phyloP scores from a whole-genome alignment of 2,888 invertebrate species.

The Proisotoma minuta region DNA sequence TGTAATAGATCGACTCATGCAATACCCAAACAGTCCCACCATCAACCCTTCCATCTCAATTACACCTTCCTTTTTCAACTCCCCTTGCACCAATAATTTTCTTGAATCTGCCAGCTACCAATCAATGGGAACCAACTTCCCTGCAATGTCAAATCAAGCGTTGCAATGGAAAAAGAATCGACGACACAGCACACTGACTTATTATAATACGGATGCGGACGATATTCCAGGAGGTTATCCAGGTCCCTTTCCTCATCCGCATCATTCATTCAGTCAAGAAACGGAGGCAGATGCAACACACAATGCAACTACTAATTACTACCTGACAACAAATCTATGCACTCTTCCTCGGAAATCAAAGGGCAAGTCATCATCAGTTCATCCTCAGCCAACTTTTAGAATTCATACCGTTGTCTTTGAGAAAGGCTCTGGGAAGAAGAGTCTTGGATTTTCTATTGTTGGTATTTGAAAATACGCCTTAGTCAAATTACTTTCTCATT shows the following conservation, averaged over 20 bases:
- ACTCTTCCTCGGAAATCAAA: conserved; percentile 44
- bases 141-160: conserved; percentile 7
- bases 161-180: conserved; percentile 24
- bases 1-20: not conserved
- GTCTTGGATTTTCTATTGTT: conserved; percentile 76
- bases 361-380: conserved; percentile 3
- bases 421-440: conserved; percentile 78
- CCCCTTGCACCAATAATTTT: conserved; percentile 7
- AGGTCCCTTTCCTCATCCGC: conserved; percentile 23
- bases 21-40: not conserved
- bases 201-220: conserved; percentile 46
- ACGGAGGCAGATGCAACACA: conserved; percentile 6
- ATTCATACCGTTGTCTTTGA: conserved; percentile 51
- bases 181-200: conserved; percentile 40
- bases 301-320: conserved; percentile 39
- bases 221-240: conserved; percentile 35
- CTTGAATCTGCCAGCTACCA: not conserved
- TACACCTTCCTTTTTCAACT: conserved; percentile 12
- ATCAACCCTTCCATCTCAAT: conserved; percentile 15
- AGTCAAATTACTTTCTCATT: not conserved
- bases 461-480: conserved; percentile 10
- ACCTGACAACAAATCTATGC: conserved; percentile 42
- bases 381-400: conserved; percentile 32
- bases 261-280: conserved; percentile 17
- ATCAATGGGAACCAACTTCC: conserved; percentile 9